These are phyloP conservation scores for Oikopleura dioica DNA, from an alignment of 23 tunicate species.

Conservation along the genomic window DNA sequence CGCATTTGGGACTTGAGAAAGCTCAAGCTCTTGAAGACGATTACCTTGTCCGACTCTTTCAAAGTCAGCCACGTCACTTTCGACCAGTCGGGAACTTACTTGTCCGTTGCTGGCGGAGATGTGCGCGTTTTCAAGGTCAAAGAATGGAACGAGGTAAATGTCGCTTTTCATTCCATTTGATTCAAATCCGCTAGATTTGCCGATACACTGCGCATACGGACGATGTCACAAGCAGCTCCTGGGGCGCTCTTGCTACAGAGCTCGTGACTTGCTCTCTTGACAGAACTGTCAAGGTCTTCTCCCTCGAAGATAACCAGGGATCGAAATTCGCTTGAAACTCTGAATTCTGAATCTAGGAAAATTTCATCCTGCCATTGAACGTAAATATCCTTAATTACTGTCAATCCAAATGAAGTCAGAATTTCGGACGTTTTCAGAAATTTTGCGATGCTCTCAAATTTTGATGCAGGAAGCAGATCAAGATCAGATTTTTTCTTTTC, in stretches of 20 bases:
- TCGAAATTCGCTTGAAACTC: no score
- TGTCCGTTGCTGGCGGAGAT: conserved; percentile 83
- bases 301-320: no score
- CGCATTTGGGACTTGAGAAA: conserved; percentile 88
- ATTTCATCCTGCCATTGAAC: no score
- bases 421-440: no score
- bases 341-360: no score
- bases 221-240: neutral
- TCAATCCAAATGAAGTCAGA: no score
- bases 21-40: conserved; percentile 71
- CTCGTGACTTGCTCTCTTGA: neutral
- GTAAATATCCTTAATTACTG: no score
- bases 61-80: conserved; percentile 45
- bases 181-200: no score
- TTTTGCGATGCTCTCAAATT: no score
- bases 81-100: conserved; percentile 72
- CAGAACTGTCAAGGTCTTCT: conserved; percentile 4
- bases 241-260: neutral
- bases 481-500: no score
- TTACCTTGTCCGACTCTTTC: conserved; percentile 58
- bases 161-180: no score
- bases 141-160: conserved; percentile 71
- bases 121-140: conserved; percentile 56
- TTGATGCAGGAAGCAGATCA: no score
- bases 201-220: conserved; percentile 2